Percentiles rank a stretch among this genome's conserved stretches.
Conservation (phyloP, 2,113 vertebrate species). For the Penelope pileata region DNA sequence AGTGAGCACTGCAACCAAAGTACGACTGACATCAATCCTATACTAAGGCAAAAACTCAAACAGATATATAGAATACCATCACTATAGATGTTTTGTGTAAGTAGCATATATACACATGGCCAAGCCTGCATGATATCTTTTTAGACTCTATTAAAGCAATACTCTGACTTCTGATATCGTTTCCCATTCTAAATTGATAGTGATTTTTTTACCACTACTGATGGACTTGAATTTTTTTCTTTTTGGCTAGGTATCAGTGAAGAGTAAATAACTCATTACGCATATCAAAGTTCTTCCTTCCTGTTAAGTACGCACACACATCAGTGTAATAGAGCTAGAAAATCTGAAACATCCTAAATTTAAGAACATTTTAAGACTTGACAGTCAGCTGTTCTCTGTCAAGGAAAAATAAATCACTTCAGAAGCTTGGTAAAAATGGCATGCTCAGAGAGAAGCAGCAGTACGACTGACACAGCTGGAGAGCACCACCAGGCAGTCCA, state of each 20-base stretch:
- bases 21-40: not conserved
- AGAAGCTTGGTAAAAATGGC: not conserved
- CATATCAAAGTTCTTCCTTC: not conserved
- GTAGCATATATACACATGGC: too few relatives aligned
- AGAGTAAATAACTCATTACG: too few relatives aligned
- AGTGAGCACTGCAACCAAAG: not conserved
- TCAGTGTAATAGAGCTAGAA: not conserved
- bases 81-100: not conserved
- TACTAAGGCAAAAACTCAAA: not conserved
- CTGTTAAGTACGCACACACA: fast-evolving
- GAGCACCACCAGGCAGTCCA: not conserved
- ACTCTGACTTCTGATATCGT: not conserved
- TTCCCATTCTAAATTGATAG: not conserved
- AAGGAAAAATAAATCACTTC: not conserved
- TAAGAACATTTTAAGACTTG: not conserved
- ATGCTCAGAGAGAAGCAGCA: not conserved
- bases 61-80: too few relatives aligned
- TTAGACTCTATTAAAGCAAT: not conserved
- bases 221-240: not conserved
- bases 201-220: not conserved
- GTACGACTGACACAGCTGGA: not conserved
- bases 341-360: not conserved
- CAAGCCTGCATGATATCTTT: too few relatives aligned
- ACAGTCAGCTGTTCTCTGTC: not conserved
- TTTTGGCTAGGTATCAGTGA: not conserved